Conservation (phyloP, 2,113 vertebrate species). For the Nycticorax nycticorax region DNA sequence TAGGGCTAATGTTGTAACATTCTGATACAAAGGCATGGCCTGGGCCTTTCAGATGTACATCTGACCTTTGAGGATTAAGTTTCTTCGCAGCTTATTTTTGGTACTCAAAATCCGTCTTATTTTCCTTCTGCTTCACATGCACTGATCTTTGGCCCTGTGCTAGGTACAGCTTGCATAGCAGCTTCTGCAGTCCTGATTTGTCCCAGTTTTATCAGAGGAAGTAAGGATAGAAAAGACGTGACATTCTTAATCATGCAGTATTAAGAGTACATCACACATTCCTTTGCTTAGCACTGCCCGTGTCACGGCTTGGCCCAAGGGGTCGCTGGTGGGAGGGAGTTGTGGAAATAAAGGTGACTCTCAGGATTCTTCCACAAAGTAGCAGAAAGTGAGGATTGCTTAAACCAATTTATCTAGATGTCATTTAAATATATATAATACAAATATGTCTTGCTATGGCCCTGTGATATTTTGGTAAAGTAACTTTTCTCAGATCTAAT, state of each 20-base stretch:
- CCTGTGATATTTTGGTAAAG: neutral
- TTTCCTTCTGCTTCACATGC: neutral
- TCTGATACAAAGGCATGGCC: conserved; percentile 40
- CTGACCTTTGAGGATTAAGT: conserved; percentile 65
- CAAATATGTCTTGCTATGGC: neutral
- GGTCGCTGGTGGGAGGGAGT: neutral
- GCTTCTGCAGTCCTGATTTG: neutral
- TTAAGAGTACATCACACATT: neutral
- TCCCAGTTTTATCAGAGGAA: neutral
- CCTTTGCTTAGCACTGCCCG: neutral
- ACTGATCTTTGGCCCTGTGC: neutral
- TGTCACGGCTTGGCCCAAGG: neutral
- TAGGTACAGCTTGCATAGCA: neutral
- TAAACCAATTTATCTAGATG: neutral
- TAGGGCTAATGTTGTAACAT: conserved; percentile 62
- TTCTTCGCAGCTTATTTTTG: conserved; percentile 56
- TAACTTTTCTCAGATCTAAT: neutral
- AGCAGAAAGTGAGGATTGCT: neutral
- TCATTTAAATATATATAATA: neutral
- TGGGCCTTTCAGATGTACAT: conserved; percentile 40
- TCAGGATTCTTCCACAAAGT: neutral
- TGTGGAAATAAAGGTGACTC: neutral
- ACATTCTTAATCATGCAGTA: neutral
- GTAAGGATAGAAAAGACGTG: neutral
- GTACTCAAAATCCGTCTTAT: neutral